Percentiles rank a stretch among this genome's conserved stretches.
phyloP scores from a whole-genome alignment of 2,797 vertebrate genomes.

The Allobates femoralis region DNA sequence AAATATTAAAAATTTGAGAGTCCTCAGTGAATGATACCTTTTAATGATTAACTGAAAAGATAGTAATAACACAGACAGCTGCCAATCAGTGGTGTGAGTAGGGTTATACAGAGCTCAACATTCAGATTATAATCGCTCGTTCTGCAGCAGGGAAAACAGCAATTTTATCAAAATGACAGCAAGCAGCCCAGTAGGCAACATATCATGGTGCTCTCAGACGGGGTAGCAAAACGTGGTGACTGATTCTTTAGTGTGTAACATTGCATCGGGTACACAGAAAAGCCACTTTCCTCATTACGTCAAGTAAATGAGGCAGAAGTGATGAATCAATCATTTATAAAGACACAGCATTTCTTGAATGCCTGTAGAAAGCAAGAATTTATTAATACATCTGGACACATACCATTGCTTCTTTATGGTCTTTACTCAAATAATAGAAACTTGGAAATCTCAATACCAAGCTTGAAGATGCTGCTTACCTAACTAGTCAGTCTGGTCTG shows the following conservation, averaged over 20 bases:
- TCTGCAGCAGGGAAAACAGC: too few species aligned
- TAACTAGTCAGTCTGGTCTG: not conserved
- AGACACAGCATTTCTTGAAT: not conserved
- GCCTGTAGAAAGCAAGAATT: not conserved
- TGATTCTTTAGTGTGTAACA: not conserved
- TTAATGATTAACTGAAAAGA: too few species aligned
- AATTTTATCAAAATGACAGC: too few species aligned
- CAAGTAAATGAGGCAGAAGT: not conserved
- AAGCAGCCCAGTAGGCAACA: too few species aligned
- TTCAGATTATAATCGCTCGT: too few species aligned
- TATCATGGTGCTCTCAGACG: too few species aligned
- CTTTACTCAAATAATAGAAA: constrained; percentile 8
- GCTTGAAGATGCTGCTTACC: not conserved
- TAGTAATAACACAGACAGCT: too few species aligned
- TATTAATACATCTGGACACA: not conserved
- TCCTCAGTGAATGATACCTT: too few species aligned
- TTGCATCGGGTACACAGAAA: not conserved
- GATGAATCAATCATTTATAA: not conserved
- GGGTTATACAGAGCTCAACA: too few species aligned
- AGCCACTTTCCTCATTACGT: not conserved
- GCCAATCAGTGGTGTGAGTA: too few species aligned
- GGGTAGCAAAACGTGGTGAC: too few species aligned
- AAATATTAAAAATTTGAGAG: too few species aligned
- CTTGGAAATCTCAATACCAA: not conserved
- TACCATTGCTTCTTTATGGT: not conserved